Evolutionary conservation across 2,888 invertebrate genomes (phyloP).

Genomic region (Bugulina stolonifera): DNA sequence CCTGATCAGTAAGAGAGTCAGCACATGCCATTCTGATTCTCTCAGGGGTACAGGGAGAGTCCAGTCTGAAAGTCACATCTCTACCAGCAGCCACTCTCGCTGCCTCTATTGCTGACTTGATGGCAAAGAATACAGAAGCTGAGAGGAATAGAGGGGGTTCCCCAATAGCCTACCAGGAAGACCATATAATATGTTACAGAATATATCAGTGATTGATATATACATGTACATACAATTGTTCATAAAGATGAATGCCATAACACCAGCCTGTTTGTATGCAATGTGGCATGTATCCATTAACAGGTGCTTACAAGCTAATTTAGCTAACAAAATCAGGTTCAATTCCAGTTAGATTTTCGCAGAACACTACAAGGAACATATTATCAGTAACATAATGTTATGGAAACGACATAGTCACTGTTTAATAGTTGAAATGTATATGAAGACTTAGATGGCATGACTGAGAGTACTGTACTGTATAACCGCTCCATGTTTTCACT

Average conservation of each 20-base stretch:
- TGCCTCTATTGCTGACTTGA: slow-evolving; percentile 36
- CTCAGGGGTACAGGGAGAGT: slow-evolving; percentile 80
- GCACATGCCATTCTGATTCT: slow-evolving; percentile 80
- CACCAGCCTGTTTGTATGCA: too few species aligned
- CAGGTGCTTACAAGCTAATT: not conserved
- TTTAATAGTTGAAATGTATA: too few species aligned
- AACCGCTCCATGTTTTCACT: too few species aligned
- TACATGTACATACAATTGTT: too few species aligned
- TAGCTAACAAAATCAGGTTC: not conserved
- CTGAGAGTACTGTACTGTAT: too few species aligned
- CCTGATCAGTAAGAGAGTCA: slow-evolving; percentile 58
- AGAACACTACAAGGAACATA: too few species aligned
- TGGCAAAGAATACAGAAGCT: slow-evolving; percentile 36
- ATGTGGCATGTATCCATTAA: not conserved
- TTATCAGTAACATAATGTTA: too few species aligned
- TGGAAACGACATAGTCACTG: too few species aligned
- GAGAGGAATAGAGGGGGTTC: slow-evolving; percentile 40
- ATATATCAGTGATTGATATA: not conserved
- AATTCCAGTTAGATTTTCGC: not conserved
- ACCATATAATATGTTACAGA: not conserved
- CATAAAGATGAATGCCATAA: too few species aligned
- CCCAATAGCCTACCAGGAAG: slow-evolving; percentile 60
- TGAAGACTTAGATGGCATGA: too few species aligned
- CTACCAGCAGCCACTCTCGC: slow-evolving; percentile 36
- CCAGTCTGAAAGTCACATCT: slow-evolving; percentile 56